Evolutionary conservation across 2,113 vertebrate genomes (phyloP).

Genomic region (Plotosus lineatus): DNA sequence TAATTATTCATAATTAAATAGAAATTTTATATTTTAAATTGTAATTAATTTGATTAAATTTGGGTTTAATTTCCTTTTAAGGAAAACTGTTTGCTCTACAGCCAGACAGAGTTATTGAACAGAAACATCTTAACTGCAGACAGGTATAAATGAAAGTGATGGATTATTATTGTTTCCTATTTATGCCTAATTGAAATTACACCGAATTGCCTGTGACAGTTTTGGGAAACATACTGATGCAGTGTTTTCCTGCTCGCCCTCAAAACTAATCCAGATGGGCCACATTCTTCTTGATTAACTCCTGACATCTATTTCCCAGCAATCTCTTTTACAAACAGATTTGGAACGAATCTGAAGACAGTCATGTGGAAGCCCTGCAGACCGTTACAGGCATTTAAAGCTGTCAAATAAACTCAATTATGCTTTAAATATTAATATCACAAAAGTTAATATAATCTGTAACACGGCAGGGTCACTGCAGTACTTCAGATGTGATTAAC

Average conservation of each 20-base stretch:
- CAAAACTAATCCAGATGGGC: too few species aligned
- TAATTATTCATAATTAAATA: too few species aligned
- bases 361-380: not conserved
- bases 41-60: too few species aligned
- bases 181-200: not conserved
- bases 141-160: too few species aligned
- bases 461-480: not conserved
- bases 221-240: too few species aligned
- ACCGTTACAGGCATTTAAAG: not conserved
- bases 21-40: too few species aligned
- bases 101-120: not conserved
- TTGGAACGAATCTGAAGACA: not conserved
- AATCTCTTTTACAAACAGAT: not conserved
- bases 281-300: not conserved
- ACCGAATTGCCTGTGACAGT: not conserved
- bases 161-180: too few species aligned
- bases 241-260: too few species aligned
- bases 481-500: not conserved
- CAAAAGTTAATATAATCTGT: not conserved
- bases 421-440: not conserved
- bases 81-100: not conserved
- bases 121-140: too few species aligned
- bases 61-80: not conserved
- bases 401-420: not conserved
- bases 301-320: not conserved